phyloP scores from a whole-genome alignment of 2,797 vertebrate species.

The Erpetoichthys calabaricus region DNA sequence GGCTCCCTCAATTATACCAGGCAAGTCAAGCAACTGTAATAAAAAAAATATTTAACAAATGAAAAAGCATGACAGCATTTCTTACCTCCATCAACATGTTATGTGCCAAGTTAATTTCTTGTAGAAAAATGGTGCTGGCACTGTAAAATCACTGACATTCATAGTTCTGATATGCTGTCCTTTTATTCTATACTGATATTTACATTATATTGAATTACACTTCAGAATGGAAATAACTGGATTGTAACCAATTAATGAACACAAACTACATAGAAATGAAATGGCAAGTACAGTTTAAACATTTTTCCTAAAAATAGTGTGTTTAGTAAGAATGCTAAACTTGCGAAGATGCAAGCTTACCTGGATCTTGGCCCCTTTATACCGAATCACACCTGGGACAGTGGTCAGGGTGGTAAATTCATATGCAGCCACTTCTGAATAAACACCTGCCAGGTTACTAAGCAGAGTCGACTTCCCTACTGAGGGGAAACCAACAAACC shows the following conservation, averaged over 20 bases:
- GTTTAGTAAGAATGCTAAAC: too few relatives aligned
- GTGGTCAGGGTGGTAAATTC: constrained; percentile 96
- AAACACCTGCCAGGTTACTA: constrained; percentile 92
- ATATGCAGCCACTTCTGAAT: constrained; percentile 93
- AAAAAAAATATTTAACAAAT: constrained; percentile 2
- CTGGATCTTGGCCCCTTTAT: constrained; percentile 98
- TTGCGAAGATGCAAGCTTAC: constrained; percentile 48
- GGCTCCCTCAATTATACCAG: constrained; percentile 93
- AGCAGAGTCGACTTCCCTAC: constrained; percentile 94
- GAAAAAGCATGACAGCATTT: constrained; percentile 4
- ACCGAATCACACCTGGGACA: constrained; percentile 90
- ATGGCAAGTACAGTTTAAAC: too few relatives aligned
- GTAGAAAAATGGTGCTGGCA: too few relatives aligned
- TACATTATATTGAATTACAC: too few relatives aligned
- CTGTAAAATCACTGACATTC: too few relatives aligned
- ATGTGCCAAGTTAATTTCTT: too few relatives aligned
- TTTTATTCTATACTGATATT: too few relatives aligned
- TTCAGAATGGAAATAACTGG: too few relatives aligned
- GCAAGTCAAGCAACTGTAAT: constrained; percentile 82
- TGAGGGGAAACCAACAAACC: constrained; percentile 94
- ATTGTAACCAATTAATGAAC: too few relatives aligned
- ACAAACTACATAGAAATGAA: too few relatives aligned
- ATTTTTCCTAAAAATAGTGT: too few relatives aligned
- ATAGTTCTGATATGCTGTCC: too few relatives aligned
- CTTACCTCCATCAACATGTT: constrained; percentile 11